Evolutionary conservation across 2,888 invertebrate genomes (phyloP), one percentile per base, ranked within the genome.

Genomic region (Eristalis arbustorum): DNA sequence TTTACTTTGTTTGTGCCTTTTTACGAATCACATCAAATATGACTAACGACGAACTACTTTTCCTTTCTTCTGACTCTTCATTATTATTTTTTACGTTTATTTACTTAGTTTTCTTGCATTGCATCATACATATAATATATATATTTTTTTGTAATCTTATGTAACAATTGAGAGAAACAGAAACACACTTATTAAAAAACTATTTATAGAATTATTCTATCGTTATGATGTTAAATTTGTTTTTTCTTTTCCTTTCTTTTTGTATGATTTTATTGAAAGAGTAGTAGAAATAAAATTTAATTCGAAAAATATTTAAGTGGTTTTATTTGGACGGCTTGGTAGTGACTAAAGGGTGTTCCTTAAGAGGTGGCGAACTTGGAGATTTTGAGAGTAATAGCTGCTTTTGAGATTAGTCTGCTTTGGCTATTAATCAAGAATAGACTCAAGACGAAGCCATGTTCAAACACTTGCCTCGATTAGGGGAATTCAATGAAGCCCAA

Each of bases 261-360:
- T 85, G 81, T 85, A 85, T 85, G 69, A 77, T 77, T 85, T 85
- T 40, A 61, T 77, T 73, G 57, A 81, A 76, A 69, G 25, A 59
- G 25, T 62, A 72, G 62, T 76, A 73, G 68, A 80, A 84, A 69
- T 66, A 74, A 80, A 64, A 56, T 64, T 22, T 80, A 62, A 67
- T 80, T 80, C 23, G 28, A 73, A 78, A 61, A 64, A 49, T 49
- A 37, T 13, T 23, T 0, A 5, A 14, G 1, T 59, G 59, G 25
- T 59, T 13, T 59, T 57, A 57, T 57, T 57, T 57, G 4, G 31
- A 5, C 6, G 31, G 3, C 4, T 4, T 28, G 28, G 4, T 28
- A 28, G 4, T 31, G 31, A 31, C 31, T 31, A 31, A 0, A 31
- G 3, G 31, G 31, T 31, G 2, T 31, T 31, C 6, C 2, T 6